Evolutionary conservation across 2,113 vertebrate species (phyloP).

Genomic region (Glareola pratincola): DNA sequence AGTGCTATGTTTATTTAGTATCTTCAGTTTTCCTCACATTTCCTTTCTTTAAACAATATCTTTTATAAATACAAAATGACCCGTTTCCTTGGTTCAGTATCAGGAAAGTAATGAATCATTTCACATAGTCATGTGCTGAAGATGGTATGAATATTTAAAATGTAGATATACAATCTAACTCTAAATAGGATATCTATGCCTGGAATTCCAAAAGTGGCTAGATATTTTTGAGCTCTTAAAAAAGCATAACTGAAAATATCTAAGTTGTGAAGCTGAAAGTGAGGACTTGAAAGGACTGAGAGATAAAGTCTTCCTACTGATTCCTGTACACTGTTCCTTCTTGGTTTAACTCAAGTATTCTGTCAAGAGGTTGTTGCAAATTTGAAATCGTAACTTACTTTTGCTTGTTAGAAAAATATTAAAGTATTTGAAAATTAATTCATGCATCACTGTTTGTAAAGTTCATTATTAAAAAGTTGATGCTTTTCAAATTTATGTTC

Average conservation of each 20-base stretch:
- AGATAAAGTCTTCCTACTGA: not conserved
- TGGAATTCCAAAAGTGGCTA: not conserved
- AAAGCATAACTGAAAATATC: not conserved
- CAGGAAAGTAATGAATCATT: not conserved
- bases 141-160: constrained; percentile 23
- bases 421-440: not conserved
- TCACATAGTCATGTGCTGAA: not conserved
- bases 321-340: not conserved
- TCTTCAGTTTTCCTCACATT: not conserved
- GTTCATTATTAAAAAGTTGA: not conserved
- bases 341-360: not conserved
- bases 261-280: not conserved
- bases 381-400: not conserved
- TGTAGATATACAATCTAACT: not conserved
- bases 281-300: not conserved
- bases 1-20: not conserved
- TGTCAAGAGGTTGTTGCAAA: not conserved
- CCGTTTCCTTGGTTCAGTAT: not conserved
- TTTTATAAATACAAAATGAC: constrained; percentile 1
- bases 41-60: not conserved
- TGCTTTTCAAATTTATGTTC: not conserved
- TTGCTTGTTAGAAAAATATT: not conserved
- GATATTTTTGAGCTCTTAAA: not conserved
- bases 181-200: not conserved
- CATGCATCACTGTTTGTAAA: not conserved